Base-by-base conservation (phyloP, 2,888 invertebrate genomes). In the Stenchaetothrips biformis region DNA sequence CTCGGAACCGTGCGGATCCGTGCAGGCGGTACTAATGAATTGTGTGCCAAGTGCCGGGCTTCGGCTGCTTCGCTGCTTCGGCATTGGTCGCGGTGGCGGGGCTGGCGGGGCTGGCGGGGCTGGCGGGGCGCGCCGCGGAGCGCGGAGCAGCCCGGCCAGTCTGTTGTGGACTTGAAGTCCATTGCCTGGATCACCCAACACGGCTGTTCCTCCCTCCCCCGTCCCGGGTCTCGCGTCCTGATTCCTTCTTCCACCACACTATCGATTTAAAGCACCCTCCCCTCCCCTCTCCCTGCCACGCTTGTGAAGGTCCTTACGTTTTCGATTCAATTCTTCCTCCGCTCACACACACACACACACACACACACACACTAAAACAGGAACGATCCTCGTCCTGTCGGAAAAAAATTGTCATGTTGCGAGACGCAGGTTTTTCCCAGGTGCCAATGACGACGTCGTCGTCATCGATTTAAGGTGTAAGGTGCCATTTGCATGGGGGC, bases 241-340 rank as follows among this genome's bases (percentile, higher is more conserved):
- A 74, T 74, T 25, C 67, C 67, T 74, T 74, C 67, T 74, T 74
- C 67, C 67, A 21, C 67, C 67, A 74, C 67, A 74, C 67, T 74
- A 74, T 74, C 67, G 67, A 74, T 74, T 74, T 25, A 74, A 74
- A 74, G 67, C 67, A 74, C 21, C 67, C 21, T 8, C 67, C 67
- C 67, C 67, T 21, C 21, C 67, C 67, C 18, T 21, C 67, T 21
- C 59, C 67, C 25, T 25, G 25, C 67, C 67, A 3, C 67, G 21
- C 25, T 11, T 1, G 59, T 11, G 25, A 74, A 74, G 67, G 67
- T 74, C 67, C 37, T 74, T 74, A 25, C 67, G 67, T 74, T n/a
- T 74, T 74, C 67, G 21, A 74, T 74, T 74, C 67, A 21, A 74
- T 25, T 74, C 67, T 25, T 53, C 53, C 53, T 53, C 18, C 53